Percentiles rank a stretch among this genome's conserved stretches.
These are phyloP conservation scores for Varanus komodoensis DNA, from an alignment of 2,113 vertebrate genomes.

Conservation along the genomic window DNA sequence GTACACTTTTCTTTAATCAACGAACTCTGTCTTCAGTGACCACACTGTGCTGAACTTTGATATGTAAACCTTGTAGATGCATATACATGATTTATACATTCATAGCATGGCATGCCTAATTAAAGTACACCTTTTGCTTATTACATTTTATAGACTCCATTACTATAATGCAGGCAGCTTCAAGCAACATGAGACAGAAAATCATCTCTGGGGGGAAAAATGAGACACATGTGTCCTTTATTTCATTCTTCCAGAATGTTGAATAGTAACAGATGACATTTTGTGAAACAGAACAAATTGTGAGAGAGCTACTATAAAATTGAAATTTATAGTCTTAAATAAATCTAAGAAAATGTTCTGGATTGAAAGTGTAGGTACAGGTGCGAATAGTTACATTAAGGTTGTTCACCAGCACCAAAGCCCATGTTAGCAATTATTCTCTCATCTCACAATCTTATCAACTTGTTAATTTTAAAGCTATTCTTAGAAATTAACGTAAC, in stretches of 20 bases:
- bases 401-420: neutral
- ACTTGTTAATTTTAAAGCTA: neutral
- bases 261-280: neutral
- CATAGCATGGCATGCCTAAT: slow-evolving; percentile 62
- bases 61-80: slow-evolving; percentile 34
- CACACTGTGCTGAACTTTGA: slow-evolving; percentile 34
- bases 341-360: slow-evolving; percentile 26
- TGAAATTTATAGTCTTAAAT: neutral
- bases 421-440: slow-evolving; percentile 9
- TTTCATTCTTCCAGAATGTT: slow-evolving; percentile 28
- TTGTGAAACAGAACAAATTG: slow-evolving; percentile 14
- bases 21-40: neutral
- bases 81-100: slow-evolving; percentile 67
- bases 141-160: slow-evolving; percentile 64
- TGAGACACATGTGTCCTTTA: slow-evolving; percentile 17
- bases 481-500: slow-evolving; percentile 20
- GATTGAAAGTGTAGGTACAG: slow-evolving; percentile 24
- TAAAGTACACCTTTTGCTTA: slow-evolving; percentile 69
- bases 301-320: neutral
- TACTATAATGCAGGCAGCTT: slow-evolving; percentile 61
- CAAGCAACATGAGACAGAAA: slow-evolving; percentile 45
- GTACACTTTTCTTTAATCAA: neutral
- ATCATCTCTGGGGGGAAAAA: slow-evolving; percentile 24
- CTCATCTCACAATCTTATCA: slow-evolving; percentile 5
- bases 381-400: neutral